Conservation (phyloP, 2,888 invertebrate species). For the Diarsia dahlii region DNA sequence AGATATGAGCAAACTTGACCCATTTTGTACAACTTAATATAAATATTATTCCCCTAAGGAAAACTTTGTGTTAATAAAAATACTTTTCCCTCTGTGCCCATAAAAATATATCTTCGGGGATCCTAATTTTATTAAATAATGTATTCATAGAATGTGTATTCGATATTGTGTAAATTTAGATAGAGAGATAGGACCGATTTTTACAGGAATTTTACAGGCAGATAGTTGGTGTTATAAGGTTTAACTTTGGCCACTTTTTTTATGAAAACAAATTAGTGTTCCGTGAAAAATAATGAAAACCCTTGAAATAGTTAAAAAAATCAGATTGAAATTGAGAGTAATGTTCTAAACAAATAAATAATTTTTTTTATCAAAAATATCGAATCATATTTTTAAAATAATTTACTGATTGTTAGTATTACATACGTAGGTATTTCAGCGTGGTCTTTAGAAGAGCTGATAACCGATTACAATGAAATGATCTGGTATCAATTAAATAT, state of each 20-base stretch:
- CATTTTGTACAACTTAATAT: conserved; percentile 63
- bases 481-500: neutral
- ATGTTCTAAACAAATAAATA: too few species aligned
- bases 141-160: neutral
- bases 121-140: neutral
- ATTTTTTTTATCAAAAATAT: neutral
- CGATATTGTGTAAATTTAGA: neutral
- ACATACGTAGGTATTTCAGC: neutral
- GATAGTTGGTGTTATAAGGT: too few species aligned
- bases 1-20: conserved; percentile 74
- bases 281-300: too few species aligned
- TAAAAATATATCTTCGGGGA: conserved; percentile 23
- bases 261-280: too few species aligned
- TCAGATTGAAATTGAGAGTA: too few species aligned
- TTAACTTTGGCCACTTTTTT: too few species aligned
- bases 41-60: conserved; percentile 51
- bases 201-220: too few species aligned
- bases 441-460: neutral
- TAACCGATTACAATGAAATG: neutral
- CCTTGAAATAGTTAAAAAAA: too few species aligned
- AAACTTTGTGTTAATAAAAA: conserved; percentile 54
- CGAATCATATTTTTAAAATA: too few species aligned
- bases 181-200: too few species aligned
- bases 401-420: neutral
- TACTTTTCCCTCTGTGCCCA: conserved; percentile 28